These are phyloP conservation scores for Colaptes auratus DNA, from an alignment of 2,113 vertebrate genomes.

Conservation along the genomic window DNA sequence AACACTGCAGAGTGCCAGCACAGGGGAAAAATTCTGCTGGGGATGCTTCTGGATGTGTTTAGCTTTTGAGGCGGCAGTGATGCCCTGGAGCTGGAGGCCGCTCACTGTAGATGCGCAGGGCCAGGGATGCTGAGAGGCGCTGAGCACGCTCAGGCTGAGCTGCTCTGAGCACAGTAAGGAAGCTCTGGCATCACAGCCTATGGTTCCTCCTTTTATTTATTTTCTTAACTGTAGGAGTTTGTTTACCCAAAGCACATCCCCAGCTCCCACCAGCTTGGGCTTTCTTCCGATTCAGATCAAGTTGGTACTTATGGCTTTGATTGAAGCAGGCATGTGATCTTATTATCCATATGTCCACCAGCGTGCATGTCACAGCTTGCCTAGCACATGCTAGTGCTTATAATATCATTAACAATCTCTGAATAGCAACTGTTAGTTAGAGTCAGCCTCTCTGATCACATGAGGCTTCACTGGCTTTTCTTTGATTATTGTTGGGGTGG, in stretches of 20 bases:
- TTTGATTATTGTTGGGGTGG: background rate
- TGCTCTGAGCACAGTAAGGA: background rate
- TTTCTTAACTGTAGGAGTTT: background rate
- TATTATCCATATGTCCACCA: constrained; percentile 69
- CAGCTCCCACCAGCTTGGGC: background rate
- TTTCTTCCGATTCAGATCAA: constrained; percentile 53
- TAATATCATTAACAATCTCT: constrained; percentile 67
- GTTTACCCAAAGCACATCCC: background rate
- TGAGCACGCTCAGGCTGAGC: background rate
- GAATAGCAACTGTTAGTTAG: constrained; percentile 65
- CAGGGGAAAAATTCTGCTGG: background rate
- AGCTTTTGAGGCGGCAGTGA: background rate
- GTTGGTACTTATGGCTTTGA: constrained; percentile 54
- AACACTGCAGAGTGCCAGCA: background rate
- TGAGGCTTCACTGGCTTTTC: constrained; percentile 14
- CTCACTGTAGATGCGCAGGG: accelerated
- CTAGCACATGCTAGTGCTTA: constrained; percentile 69
- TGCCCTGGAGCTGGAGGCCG: background rate
- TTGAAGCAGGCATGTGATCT: constrained; percentile 65
- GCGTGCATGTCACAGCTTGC: constrained; percentile 69
- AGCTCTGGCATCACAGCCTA: accelerated
- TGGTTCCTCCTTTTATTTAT: background rate
- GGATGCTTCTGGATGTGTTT: background rate
- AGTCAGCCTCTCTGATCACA: constrained; percentile 48
- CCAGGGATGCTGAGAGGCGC: background rate